phyloP scores from a whole-genome alignment of 2,888 invertebrate genomes.

The Clistopyga incitator region DNA sequence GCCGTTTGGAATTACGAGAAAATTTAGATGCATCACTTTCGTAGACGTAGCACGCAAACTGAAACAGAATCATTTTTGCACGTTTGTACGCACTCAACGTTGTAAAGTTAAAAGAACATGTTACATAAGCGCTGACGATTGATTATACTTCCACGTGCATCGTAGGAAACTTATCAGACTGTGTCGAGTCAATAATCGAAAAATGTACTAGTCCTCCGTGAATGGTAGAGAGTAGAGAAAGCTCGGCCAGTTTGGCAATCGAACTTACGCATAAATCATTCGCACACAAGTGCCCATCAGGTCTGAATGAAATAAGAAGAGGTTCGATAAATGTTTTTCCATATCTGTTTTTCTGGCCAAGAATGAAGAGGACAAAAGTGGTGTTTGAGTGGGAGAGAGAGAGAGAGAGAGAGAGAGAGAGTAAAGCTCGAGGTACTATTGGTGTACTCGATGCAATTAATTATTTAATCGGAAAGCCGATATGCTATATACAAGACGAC shows the following conservation, averaged over 20 bases:
- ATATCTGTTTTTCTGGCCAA: slow-evolving; percentile 33
- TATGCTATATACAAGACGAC: slow-evolving; percentile 36
- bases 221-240: slow-evolving; percentile 22
- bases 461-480: slow-evolving; percentile 53
- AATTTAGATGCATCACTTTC: slow-evolving; percentile 39
- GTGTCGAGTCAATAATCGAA: slow-evolving; percentile 44
- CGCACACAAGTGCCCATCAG: slow-evolving; percentile 55
- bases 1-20: slow-evolving; percentile 33
- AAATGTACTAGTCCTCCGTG: slow-evolving; percentile 30
- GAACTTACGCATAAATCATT: slow-evolving; percentile 57
- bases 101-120: slow-evolving; percentile 42
- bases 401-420: neutral
- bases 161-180: slow-evolving; percentile 31
- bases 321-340: slow-evolving; percentile 41
- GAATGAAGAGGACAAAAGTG: slow-evolving; percentile 9
- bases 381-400: neutral
- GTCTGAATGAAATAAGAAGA: slow-evolving; percentile 13
- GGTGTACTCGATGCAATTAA: slow-evolving; percentile 42
- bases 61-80: slow-evolving; percentile 78
- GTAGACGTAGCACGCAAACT: slow-evolving; percentile 69
- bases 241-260: slow-evolving; percentile 44
- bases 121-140: slow-evolving; percentile 44
- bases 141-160: slow-evolving; percentile 50
- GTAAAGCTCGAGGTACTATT: slow-evolving; percentile 15
- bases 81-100: slow-evolving; percentile 74